Conservation (phyloP, 2,888 invertebrate species). For the Aproaerema taeniolella region DNA sequence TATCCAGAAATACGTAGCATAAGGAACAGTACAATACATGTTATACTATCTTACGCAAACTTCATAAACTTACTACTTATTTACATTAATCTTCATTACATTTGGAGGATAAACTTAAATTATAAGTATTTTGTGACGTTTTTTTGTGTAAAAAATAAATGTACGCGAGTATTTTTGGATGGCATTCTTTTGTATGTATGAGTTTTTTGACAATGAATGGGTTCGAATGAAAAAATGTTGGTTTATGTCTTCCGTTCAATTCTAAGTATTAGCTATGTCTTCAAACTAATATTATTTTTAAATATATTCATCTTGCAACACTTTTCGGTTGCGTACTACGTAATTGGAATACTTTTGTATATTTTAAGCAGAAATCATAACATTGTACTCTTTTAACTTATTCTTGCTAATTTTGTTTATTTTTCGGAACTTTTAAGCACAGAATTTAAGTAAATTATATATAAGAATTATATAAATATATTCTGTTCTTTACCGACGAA, state of each 20-base stretch:
- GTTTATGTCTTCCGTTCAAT: no score
- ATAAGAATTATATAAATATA: conserved; percentile 26
- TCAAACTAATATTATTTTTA: background rate
- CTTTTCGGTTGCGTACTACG: no score
- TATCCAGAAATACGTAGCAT: no score
- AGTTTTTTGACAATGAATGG: background rate
- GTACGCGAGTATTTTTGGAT: conserved; percentile 20
- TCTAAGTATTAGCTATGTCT: conserved; percentile 5
- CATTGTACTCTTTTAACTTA: conserved; percentile 15
- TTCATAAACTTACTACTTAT: background rate
- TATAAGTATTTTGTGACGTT: conserved; percentile 20
- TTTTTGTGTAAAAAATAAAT: conserved; percentile 20
- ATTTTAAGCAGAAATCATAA: conserved; percentile 28
- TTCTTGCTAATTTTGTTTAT: conserved; percentile 1
- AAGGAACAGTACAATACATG: conserved; percentile 4
- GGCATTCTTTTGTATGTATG: conserved; percentile 17
- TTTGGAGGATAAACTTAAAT: no score
- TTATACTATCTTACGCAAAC: no score
- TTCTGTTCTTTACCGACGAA: conserved; percentile 20
- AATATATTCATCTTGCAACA: no score
- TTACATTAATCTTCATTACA: conserved; percentile 12
- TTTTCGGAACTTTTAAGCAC: conserved; percentile 10
- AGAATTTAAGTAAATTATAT: conserved; percentile 14
- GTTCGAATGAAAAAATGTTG: background rate
- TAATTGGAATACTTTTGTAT: no score